A percentile compares a stretch with the other conserved stretches of the same genome.
These are phyloP conservation scores for Sebastes variabilis DNA, from an alignment of 2,797 vertebrate species.

Conservation along the genomic window DNA sequence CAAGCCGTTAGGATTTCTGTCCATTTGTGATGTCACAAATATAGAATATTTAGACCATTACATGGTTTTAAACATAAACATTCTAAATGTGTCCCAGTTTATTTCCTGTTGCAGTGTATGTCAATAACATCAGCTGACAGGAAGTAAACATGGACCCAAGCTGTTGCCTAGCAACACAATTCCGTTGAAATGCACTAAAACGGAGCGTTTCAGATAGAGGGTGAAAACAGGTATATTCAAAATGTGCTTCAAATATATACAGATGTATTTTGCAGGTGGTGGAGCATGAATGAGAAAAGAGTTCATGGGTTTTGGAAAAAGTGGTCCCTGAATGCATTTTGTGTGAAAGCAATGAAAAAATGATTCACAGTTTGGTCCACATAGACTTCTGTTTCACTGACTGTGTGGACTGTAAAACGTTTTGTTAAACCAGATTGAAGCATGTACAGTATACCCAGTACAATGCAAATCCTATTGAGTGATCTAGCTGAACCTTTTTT, in stretches of 20 bases:
- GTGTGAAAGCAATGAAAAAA: not conserved
- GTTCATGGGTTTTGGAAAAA: not conserved
- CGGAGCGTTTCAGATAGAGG: too few relatives aligned
- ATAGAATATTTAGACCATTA: too few relatives aligned
- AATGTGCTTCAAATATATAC: not conserved
- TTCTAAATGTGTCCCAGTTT: too few relatives aligned
- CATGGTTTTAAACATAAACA: too few relatives aligned
- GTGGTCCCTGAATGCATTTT: not conserved
- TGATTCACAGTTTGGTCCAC: not conserved
- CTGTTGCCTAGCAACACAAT: too few relatives aligned
- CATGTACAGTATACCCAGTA: not conserved
- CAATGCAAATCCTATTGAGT: not conserved
- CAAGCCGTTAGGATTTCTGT: too few relatives aligned
- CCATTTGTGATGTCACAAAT: too few relatives aligned
- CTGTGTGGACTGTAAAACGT: not conserved
- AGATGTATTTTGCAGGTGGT: not conserved
- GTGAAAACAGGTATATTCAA: too few relatives aligned
- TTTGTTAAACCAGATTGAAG: constrained; percentile 3
- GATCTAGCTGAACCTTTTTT: not conserved
- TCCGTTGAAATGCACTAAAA: too few relatives aligned
- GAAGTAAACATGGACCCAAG: too few relatives aligned
- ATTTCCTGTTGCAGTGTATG: too few relatives aligned
- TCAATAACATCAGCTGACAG: too few relatives aligned
- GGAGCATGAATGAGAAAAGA: not conserved
- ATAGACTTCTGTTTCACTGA: not conserved